phyloP scores from a whole-genome alignment of 2,797 vertebrate genomes.

The Protonibea diacanthus region DNA sequence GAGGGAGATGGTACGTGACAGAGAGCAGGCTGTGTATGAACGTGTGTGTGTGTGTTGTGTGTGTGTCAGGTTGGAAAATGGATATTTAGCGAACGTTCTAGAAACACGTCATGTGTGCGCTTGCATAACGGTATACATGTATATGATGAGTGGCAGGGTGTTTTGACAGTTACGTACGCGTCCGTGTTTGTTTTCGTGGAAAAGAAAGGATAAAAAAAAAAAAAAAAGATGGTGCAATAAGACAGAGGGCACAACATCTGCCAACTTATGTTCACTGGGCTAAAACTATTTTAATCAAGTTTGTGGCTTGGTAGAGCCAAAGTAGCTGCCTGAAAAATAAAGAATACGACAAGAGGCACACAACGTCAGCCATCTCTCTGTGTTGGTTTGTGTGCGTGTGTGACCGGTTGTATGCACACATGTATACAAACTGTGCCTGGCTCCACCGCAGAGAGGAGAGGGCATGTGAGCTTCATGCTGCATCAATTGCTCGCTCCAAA shows the following conservation, averaged over 20 bases:
- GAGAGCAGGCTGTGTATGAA: constrained; percentile 70
- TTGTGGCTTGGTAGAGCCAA: constrained; percentile 56
- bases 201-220: not conserved
- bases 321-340: constrained; percentile 60
- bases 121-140: constrained; percentile 23
- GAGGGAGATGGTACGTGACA: constrained; percentile 85
- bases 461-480: constrained; percentile 53
- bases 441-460: constrained; percentile 48
- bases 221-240: constrained; percentile 16
- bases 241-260: constrained; percentile 69
- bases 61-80: constrained; percentile 42
- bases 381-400: constrained; percentile 55
- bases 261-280: constrained; percentile 63
- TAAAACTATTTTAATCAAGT: constrained; percentile 66
- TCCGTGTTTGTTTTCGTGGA: constrained; percentile 31
- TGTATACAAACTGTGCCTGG: constrained; percentile 64
- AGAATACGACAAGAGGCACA: constrained; percentile 51
- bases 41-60: constrained; percentile 47
- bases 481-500: constrained; percentile 53
- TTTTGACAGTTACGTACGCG: constrained; percentile 15
- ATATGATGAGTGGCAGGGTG: constrained; percentile 38
- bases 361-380: constrained; percentile 19
- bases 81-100: constrained; percentile 27
- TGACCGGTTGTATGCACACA: constrained; percentile 46
- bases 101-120: not conserved